Evolutionary conservation across 2,888 invertebrate genomes (phyloP).

Genomic region (Phorcus lineatus): DNA sequence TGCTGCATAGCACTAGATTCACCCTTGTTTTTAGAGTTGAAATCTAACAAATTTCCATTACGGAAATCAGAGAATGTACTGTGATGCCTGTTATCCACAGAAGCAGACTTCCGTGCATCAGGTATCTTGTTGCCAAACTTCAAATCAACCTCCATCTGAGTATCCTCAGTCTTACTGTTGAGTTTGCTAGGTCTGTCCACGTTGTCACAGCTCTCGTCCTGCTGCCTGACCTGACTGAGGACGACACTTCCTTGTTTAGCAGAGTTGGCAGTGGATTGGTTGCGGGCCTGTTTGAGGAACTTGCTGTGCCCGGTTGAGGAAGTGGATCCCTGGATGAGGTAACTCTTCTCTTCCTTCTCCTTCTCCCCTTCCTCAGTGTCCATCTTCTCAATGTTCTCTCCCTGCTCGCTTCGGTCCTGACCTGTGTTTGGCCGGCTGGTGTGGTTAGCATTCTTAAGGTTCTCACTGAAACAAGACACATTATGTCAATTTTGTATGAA

Average conservation of each 20-base stretch:
- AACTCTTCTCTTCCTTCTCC: constrained; percentile 8
- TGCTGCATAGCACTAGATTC: constrained; percentile 34
- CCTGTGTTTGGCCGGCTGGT: constrained; percentile 47
- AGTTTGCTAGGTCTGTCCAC: neutral
- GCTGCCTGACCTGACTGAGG: constrained; percentile 33
- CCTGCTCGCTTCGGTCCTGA: neutral
- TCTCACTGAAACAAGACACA: constrained; percentile 46
- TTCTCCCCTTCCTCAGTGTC: constrained; percentile 48
- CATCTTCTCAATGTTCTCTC: constrained; percentile 57
- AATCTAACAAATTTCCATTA: constrained; percentile 50
- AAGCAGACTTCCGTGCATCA: constrained; percentile 22
- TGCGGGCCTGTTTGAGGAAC: constrained; percentile 65
- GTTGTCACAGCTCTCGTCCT: constrained; percentile 23
- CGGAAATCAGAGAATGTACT: constrained; percentile 64
- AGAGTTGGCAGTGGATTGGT: constrained; percentile 59
- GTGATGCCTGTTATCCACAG: constrained; percentile 47
- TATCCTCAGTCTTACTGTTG: neutral
- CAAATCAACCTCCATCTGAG: constrained; percentile 16
- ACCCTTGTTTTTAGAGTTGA: constrained; percentile 34
- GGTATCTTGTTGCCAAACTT: neutral
- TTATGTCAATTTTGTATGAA: too few species aligned
- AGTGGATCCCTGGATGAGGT: constrained; percentile 24
- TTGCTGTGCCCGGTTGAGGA: constrained; percentile 56
- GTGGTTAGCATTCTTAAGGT: constrained; percentile 55
- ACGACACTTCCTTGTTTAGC: neutral